Evolutionary conservation across 2,797 vertebrate genomes (phyloP).

Genomic region (Sebastes cheni): DNA sequence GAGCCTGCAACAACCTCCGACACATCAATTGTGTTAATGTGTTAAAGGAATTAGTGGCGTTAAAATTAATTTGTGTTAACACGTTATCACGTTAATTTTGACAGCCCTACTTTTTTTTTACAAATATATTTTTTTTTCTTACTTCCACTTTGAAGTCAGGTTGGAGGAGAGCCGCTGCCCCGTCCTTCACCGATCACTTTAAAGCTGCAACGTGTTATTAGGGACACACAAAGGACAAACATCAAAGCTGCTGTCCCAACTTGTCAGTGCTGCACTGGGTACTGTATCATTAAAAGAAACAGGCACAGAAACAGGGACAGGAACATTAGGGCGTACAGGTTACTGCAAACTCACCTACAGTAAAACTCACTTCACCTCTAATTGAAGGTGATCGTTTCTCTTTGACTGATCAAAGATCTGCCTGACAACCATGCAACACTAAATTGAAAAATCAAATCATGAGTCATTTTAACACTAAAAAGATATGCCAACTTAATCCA

Average conservation of each 20-base stretch:
- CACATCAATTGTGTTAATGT: too few species aligned
- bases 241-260: slow-evolving; percentile 49
- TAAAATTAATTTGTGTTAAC: too few species aligned
- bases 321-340: slow-evolving; percentile 41
- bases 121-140: not conserved
- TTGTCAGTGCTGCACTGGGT: slow-evolving; percentile 47
- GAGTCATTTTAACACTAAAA: not conserved
- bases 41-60: too few species aligned
- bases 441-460: not conserved
- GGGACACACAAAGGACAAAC: slow-evolving; percentile 67
- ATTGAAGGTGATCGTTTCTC: slow-evolving; percentile 26
- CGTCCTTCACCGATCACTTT: slow-evolving; percentile 41
- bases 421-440: not conserved
- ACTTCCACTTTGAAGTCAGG: slow-evolving; percentile 37
- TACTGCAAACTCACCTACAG: slow-evolving; percentile 22
- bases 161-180: slow-evolving; percentile 32
- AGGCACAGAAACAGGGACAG: slow-evolving; percentile 35
- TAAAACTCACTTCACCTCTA: not conserved
- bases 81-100: too few species aligned
- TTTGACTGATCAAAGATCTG: not conserved
- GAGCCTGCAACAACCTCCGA: too few species aligned
- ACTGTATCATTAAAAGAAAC: slow-evolving; percentile 59
- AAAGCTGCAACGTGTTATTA: slow-evolving; percentile 41
- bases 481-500: too few species aligned
- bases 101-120: not conserved